Percentiles rank a stretch among this genome's conserved stretches.
phyloP scores from a whole-genome alignment of 2,797 vertebrate genomes.

The Chloroceryle inda region DNA sequence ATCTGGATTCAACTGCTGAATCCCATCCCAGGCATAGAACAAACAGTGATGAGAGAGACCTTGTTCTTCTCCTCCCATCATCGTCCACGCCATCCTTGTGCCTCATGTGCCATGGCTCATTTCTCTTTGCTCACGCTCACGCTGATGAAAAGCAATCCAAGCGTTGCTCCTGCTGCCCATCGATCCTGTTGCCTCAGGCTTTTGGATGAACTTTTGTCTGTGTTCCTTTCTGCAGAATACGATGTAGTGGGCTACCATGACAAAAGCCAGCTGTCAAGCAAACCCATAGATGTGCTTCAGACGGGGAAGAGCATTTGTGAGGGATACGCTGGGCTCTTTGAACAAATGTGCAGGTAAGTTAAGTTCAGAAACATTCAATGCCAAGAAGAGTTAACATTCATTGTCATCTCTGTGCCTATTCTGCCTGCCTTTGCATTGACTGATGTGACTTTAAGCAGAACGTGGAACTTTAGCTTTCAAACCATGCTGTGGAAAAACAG shows the following conservation, averaged over 20 bases:
- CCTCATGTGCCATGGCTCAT: rapidly evolving
- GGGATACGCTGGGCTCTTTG: conserved; percentile 83
- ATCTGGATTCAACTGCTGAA: background rate
- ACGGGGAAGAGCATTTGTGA: conserved; percentile 81
- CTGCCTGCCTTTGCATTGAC: conserved; percentile 16
- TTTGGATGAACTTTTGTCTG: background rate
- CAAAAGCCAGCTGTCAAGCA: conserved; percentile 71
- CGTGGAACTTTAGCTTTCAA: conserved; percentile 63
- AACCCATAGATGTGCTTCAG: conserved; percentile 75
- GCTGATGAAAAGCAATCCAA: background rate
- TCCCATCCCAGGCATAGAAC: background rate
- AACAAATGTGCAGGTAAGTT: conserved; percentile 85
- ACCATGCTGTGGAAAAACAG: conserved; percentile 68
- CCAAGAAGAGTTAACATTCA: background rate
- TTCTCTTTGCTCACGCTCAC: rapidly evolving
- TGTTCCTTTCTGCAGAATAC: conserved; percentile 75
- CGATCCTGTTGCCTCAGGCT: background rate
- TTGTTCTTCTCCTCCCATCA: background rate
- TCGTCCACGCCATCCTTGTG: background rate
- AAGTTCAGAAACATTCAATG: background rate
- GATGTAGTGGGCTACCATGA: conserved; percentile 79
- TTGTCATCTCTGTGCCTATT: background rate
- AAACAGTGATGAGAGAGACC: background rate
- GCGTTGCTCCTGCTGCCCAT: background rate
- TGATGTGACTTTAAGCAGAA: conserved; percentile 34